Evolutionary conservation across 2,888 invertebrate genomes (phyloP), one percentile per base, ranked within the genome.

Genomic region (Cryptocephalus moraei): DNA sequence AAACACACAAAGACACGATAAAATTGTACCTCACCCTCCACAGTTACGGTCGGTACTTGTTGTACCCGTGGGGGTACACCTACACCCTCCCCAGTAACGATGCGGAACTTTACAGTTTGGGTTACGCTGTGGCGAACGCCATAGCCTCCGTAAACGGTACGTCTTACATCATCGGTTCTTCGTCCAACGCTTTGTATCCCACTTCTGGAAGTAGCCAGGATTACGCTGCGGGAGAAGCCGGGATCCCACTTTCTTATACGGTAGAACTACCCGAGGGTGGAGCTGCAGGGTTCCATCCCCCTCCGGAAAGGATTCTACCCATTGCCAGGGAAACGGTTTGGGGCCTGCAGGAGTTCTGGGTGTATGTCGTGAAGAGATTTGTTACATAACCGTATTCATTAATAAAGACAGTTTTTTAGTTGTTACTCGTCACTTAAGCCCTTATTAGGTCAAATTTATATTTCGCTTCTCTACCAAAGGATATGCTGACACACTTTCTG

Each of bases 1-100:
- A 73, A 1, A 66, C 38, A 9, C 62, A 78, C 32, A 68, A 74
- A 0, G 58, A 67, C 8, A 68, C 73, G 10, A 71, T 79, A 22
- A 75, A 80, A 44, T 69, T 84, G 49, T 90, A 85, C 63, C 60
- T 89, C 9, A 80, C 83, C 1, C 71, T 89, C 51, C 90, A 91
- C 62, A 82, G 87, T 9, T 87, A 76, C 57, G 87, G 87, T 9
- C 76, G 78, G 52, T 80, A 78, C 64, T 66, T 84, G 22, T 62
- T 84, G 2, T 82, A 84, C 59, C 80, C 82, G 0, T 85, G 82
- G 81, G 83, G 82, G 1, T 81, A 76, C 51, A 76, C 78, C 12
- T 70, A 69, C 72, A 71, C 57, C 56, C 63, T 63, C 2, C 74
- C 79, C 22, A 22, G 22, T 6, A 22, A 22, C 22, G 6, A 22